These are phyloP conservation scores for Sibirionetta formosa DNA, from an alignment of 2,797 vertebrate genomes.

Conservation along the genomic window DNA sequence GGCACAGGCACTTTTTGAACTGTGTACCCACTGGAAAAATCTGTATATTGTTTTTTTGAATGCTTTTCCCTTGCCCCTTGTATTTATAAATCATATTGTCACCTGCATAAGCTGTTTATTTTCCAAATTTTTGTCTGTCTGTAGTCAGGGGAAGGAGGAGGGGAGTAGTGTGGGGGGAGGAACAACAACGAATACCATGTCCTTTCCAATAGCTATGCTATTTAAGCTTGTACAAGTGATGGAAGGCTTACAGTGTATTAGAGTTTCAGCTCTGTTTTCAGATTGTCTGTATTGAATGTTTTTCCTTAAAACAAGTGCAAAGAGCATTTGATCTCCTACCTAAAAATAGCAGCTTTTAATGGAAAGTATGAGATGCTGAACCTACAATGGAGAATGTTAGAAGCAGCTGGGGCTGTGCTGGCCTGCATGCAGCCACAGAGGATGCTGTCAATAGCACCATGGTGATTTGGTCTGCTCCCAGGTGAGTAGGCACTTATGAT, in stretches of 20 bases:
- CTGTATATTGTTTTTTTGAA: slow-evolving; percentile 62
- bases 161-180: no score
- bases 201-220: background rate
- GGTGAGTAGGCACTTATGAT: slow-evolving; percentile 4
- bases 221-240: background rate
- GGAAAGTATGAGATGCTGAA: slow-evolving; percentile 14
- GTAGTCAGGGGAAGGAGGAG: background rate
- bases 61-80: slow-evolving; percentile 45
- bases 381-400: background rate
- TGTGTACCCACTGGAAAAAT: slow-evolving; percentile 43
- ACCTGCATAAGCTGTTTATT: slow-evolving; percentile 50
- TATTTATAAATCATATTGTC: slow-evolving; percentile 72
- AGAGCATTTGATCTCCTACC: slow-evolving; percentile 27
- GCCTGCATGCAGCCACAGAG: background rate
- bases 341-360: slow-evolving; percentile 56
- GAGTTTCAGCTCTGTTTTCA: background rate
- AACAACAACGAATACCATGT: background rate
- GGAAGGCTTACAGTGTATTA: slow-evolving; percentile 10
- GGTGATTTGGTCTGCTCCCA: slow-evolving; percentile 37
- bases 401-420: slow-evolving; percentile 4
- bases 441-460: slow-evolving; percentile 26
- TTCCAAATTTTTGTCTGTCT: slow-evolving; percentile 33
- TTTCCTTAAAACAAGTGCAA: slow-evolving; percentile 55
- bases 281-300: background rate
- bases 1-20: slow-evolving; percentile 29